phyloP scores from a whole-genome alignment of 2,797 vertebrate genomes.

The Busarellus nigricollis region DNA sequence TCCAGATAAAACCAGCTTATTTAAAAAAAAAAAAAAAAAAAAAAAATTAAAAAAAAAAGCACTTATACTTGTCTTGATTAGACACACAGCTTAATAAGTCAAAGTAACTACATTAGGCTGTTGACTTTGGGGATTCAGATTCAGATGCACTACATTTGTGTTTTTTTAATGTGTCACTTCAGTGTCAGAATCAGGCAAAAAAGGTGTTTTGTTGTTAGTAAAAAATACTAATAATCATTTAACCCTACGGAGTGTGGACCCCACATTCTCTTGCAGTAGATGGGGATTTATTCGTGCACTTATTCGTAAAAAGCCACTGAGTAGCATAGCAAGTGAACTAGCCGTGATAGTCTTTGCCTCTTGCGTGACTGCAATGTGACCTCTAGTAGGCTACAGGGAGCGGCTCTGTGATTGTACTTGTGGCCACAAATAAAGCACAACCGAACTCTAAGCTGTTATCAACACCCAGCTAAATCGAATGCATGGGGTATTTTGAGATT shows the following conservation, averaged over 20 bases:
- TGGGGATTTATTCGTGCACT: constrained; percentile 59
- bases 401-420: constrained; percentile 54
- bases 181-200: constrained; percentile 60
- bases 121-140: constrained; percentile 71
- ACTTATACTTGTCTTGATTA: constrained; percentile 69
- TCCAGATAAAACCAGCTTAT: constrained; percentile 59
- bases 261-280: constrained; percentile 41
- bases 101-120: constrained; percentile 68
- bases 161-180: constrained; percentile 69
- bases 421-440: constrained; percentile 76
- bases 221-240: constrained; percentile 10
- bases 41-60: not conserved
- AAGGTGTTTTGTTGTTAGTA: constrained; percentile 45
- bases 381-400: constrained; percentile 34
- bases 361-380: constrained; percentile 14
- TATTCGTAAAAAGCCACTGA: constrained; percentile 62
- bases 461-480: not conserved
- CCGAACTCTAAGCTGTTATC: constrained; percentile 8
- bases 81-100: constrained; percentile 68
- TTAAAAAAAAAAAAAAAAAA: not conserved
- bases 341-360: constrained; percentile 43
- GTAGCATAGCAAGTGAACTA: constrained; percentile 52
- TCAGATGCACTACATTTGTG: constrained; percentile 67
- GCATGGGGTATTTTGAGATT: not conserved
- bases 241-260: constrained; percentile 13